phyloP scores from a whole-genome alignment of 2,113 vertebrate species.

The Cyanistes caeruleus region DNA sequence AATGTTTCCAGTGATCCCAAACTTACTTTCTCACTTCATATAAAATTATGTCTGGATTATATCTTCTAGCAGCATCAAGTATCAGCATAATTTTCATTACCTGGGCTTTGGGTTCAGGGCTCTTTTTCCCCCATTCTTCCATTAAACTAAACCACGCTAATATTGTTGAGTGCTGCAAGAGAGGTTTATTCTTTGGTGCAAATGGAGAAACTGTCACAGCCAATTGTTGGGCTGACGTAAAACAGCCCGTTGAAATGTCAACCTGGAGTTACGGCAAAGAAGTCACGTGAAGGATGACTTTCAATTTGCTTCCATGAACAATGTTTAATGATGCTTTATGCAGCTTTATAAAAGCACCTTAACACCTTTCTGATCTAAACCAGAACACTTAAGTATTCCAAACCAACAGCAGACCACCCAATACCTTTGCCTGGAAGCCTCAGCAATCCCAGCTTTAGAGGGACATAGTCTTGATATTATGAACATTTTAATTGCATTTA shows the following conservation, averaged over 20 bases:
- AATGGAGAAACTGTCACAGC: conserved; percentile 65
- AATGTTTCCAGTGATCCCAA: background rate
- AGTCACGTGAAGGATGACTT: conserved; percentile 68
- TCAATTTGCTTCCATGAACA: conserved; percentile 69
- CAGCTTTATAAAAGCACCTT: conserved; percentile 77
- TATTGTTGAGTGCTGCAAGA: conserved; percentile 41
- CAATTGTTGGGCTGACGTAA: conserved; percentile 70
- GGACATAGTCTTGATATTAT: conserved; percentile 47
- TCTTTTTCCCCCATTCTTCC: background rate
- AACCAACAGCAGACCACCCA: conserved; percentile 75
- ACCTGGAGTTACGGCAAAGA: conserved; percentile 62
- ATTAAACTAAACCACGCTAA: conserved; percentile 53
- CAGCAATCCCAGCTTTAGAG: conserved; percentile 63
- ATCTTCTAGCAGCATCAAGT: conserved; percentile 36
- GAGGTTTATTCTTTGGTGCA: conserved; percentile 50
- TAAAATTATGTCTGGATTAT: conserved; percentile 46
- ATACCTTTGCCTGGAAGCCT: conserved; percentile 61
- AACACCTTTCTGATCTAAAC: conserved; percentile 76
- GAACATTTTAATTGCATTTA: conserved; percentile 71
- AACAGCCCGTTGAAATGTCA: conserved; percentile 73
- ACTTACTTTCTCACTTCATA: conserved; percentile 26
- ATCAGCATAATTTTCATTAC: conserved; percentile 59
- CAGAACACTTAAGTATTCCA: conserved; percentile 66
- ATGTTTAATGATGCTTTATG: conserved; percentile 76
- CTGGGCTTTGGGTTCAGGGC: background rate